A percentile compares a stretch with the other conserved stretches of the same genome.
Evolutionary conservation across 2,113 vertebrate genomes (phyloP).

Genomic region (Heterocephalus glaber): DNA sequence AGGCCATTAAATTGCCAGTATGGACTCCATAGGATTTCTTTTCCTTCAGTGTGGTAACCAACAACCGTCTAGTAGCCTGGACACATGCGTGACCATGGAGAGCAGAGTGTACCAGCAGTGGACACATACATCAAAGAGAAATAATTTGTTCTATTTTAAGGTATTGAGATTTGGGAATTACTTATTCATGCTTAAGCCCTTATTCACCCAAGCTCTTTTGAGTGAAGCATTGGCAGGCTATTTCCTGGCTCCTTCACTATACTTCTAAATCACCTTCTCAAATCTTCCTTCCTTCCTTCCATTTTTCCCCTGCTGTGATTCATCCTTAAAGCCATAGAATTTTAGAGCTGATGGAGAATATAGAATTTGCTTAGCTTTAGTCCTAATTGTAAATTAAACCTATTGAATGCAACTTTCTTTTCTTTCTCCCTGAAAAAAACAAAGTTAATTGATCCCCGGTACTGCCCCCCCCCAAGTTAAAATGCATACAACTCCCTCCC

Average conservation of each 20-base stretch:
- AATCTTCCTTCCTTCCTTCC: background rate
- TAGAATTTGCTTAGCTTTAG: background rate
- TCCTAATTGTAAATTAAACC: background rate
- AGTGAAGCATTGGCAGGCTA: background rate
- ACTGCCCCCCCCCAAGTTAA: no score
- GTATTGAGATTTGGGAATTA: background rate
- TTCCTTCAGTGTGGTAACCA: background rate
- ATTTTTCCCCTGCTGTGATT: background rate
- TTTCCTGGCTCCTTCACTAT: background rate
- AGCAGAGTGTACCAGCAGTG: background rate
- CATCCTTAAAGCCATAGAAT: background rate
- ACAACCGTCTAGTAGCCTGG: background rate
- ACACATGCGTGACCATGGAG: background rate
- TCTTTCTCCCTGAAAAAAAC: background rate
- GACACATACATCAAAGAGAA: background rate
- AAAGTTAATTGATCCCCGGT: no score
- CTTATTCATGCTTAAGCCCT: background rate
- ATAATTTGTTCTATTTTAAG: background rate
- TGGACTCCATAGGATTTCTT: background rate
- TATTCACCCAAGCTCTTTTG: background rate
- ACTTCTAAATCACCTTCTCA: slow-evolving; percentile 2
- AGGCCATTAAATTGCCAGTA: background rate
- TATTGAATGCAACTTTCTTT: background rate
- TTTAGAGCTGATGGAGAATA: background rate
- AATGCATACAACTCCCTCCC: background rate